phyloP scores from a whole-genome alignment of 2,888 invertebrate genomes.

The Tipula unca region DNA sequence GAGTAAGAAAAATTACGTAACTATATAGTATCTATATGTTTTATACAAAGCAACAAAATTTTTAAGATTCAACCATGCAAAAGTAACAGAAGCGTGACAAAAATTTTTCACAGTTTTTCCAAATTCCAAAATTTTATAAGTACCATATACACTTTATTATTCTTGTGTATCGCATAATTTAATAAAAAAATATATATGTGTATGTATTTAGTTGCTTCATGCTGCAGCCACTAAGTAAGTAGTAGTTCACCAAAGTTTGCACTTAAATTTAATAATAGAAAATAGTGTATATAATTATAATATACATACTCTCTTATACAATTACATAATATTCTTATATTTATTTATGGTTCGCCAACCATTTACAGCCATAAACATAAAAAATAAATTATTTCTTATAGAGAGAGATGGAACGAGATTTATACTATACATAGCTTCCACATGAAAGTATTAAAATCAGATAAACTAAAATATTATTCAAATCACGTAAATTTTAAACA shows the following conservation, averaged over 20 bases:
- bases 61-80: not conserved
- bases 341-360: not conserved
- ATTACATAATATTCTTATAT: not conserved
- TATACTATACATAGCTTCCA: not conserved
- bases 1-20: not conserved
- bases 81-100: not conserved
- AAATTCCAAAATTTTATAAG: not conserved
- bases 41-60: not conserved
- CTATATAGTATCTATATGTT: not conserved
- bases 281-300: not conserved
- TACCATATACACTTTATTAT: not conserved
- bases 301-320: not conserved
- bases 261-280: not conserved
- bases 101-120: not conserved
- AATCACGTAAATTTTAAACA: constrained; percentile 14
- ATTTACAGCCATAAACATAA: not conserved
- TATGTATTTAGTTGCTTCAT: not conserved
- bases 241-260: not conserved
- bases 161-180: not conserved
- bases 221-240: not conserved
- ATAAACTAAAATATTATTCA: not conserved
- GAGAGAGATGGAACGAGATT: not conserved
- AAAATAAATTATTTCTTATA: not conserved
- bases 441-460: not conserved
- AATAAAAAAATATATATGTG: not conserved